Evolutionary conservation across 2,113 vertebrate genomes (phyloP).

Genomic region (Geothlypis trichas): DNA sequence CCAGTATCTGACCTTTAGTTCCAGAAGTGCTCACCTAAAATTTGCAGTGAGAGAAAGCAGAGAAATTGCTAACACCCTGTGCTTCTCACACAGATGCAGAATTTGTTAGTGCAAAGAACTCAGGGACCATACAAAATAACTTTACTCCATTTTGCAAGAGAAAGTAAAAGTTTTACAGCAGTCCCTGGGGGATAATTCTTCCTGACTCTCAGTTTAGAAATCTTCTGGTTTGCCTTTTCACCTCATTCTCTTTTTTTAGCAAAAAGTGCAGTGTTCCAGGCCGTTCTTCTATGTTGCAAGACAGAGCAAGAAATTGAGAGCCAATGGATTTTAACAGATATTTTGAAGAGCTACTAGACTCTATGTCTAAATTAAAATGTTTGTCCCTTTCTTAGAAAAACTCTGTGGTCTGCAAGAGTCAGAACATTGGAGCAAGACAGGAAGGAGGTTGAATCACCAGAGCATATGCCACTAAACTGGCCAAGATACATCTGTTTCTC

Average conservation of each 20-base stretch:
- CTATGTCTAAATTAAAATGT: background rate
- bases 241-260: background rate
- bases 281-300: background rate
- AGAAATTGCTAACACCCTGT: background rate
- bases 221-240: background rate
- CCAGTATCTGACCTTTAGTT: background rate
- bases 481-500: background rate
- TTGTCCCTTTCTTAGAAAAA: background rate
- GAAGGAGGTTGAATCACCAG: background rate
- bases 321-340: background rate
- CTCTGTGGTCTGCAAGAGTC: background rate
- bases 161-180: background rate
- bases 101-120: background rate
- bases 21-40: background rate
- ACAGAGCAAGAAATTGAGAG: background rate
- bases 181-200: background rate
- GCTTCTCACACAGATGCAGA: background rate
- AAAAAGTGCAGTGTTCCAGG: background rate
- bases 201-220: background rate
- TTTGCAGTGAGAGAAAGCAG: background rate
- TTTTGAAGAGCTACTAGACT: background rate
- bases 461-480: background rate
- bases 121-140: background rate
- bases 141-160: background rate
- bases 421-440: rapidly evolving